Percentiles rank a stretch among this genome's conserved stretches.
These are phyloP conservation scores for Willisornis vidua DNA, from an alignment of 2,113 vertebrate genomes.

Conservation along the genomic window DNA sequence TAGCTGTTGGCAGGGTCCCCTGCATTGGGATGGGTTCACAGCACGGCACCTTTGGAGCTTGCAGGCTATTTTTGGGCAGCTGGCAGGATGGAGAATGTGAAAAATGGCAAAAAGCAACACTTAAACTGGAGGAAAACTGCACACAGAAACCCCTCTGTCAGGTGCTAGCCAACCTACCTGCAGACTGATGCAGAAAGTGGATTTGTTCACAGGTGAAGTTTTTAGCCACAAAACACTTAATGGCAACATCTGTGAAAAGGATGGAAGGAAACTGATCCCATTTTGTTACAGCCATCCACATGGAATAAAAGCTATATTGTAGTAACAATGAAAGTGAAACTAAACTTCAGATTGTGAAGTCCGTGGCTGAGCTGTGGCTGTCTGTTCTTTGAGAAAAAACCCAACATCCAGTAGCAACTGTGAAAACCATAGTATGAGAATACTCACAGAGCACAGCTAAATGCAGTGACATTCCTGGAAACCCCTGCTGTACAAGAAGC, in stretches of 20 bases:
- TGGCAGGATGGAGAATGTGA: not conserved
- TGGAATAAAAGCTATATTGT: not conserved
- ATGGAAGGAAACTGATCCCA: not conserved
- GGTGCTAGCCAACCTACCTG: not conserved
- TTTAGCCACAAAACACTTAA: not conserved
- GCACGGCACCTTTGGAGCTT: not conserved
- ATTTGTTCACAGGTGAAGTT: not conserved
- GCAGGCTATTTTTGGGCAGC: not conserved
- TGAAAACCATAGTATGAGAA: not conserved
- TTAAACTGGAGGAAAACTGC: not conserved
- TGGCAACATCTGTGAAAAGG: not conserved
- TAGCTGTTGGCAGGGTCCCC: rapidly evolving
- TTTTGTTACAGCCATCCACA: not conserved
- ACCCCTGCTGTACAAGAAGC: not conserved
- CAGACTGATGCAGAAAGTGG: not conserved
- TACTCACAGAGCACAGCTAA: not conserved
- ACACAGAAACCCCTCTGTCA: not conserved
- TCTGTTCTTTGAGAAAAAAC: not conserved
- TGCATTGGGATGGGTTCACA: not conserved
- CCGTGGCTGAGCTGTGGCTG: not conserved
- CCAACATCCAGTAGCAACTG: not conserved
- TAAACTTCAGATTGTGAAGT: not conserved
- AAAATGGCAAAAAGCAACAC: not conserved
- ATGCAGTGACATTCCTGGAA: not conserved
- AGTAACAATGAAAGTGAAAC: not conserved